Evolutionary conservation across 2,113 vertebrate species (phyloP).

Genomic region (Mesitornis unicolor): DNA sequence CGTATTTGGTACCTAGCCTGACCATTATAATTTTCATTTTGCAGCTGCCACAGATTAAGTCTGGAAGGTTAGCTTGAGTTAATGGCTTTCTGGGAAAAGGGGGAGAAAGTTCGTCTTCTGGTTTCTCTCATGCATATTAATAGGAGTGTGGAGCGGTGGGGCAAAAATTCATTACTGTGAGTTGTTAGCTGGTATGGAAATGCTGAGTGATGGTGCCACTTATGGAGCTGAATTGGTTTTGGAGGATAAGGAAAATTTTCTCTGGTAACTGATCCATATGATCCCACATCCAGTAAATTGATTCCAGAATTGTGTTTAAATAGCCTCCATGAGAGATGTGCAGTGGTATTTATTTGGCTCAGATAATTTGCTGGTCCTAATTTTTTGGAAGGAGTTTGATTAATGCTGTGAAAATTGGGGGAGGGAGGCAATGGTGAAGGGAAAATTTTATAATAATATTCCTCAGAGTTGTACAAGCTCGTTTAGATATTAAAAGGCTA

Average conservation of each 20-base stretch:
- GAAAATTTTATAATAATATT: background rate
- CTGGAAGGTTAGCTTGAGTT: background rate
- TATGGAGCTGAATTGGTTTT: background rate
- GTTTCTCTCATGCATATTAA: background rate
- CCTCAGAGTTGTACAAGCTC: background rate
- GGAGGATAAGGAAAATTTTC: background rate
- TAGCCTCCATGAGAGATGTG: background rate
- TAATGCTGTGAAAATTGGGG: background rate
- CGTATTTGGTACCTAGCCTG: background rate
- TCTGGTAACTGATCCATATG: background rate
- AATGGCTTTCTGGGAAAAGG: slow-evolving; percentile 31
- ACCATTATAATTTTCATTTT: slow-evolving; percentile 17
- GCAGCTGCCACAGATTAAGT: background rate
- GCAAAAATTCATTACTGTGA: background rate
- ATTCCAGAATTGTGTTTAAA: background rate
- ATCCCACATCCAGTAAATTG: background rate
- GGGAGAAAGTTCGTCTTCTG: background rate
- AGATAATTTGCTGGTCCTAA: background rate
- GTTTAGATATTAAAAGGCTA: background rate
- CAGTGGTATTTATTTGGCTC: background rate
- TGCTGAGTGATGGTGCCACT: background rate
- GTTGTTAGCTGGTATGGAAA: background rate
- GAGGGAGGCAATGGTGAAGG: background rate
- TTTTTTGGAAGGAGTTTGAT: background rate
- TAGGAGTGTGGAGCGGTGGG: background rate